Evolutionary conservation across 2,113 vertebrate species (phyloP), one percentile per base, ranked within the genome.

Genomic region (Polyodon spathula): DNA sequence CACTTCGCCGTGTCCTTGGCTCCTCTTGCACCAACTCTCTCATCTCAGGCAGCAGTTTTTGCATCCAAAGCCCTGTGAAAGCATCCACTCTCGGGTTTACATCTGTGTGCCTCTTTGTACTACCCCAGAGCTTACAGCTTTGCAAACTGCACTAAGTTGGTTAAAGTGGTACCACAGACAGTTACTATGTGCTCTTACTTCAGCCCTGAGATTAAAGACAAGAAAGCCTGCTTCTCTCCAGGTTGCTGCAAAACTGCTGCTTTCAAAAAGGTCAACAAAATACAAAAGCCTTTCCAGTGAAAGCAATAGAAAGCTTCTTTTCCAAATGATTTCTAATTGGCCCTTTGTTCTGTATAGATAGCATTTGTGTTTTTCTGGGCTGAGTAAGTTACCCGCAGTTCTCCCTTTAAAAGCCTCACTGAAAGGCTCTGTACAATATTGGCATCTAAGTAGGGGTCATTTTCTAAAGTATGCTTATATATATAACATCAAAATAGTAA

Each of bases 301-400:
- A 90, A 88, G 89, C 84, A 85, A 84, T 90, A 80, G 72, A 79
- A 90, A 88, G 87, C 90, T 93, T 94, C 93, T 92, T 90, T 81
- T 81, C 86, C 84, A 94, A 97, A 95, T 94, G 73, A 93, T 92
- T 88, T 93, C 88, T 93, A 95, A 97, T 97, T 92, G 88, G 74
- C 79, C 79, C 92, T 95, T 97, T 97, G 90, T 97, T 95, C 90
- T 81, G 75, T 43, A 73, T 77, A 66, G 72, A 80, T 79, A 78
- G 87, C 80, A 84, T 76, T 88, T 84, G 84, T 77, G 87, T 85
- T 76, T 72, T 71, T 81, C 71, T 76, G 70, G 80, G 84, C 71
- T 75, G 78, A 81, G 75, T 76, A 85, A 90, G 82, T 80, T 80
- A 73, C 72, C 76, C 64, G 70, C 79, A 74, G 74, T 76, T 86